Base-by-base conservation (phyloP, 1,140 invertebrate genomes). In the Drosophila sulfurigaster region DNA sequence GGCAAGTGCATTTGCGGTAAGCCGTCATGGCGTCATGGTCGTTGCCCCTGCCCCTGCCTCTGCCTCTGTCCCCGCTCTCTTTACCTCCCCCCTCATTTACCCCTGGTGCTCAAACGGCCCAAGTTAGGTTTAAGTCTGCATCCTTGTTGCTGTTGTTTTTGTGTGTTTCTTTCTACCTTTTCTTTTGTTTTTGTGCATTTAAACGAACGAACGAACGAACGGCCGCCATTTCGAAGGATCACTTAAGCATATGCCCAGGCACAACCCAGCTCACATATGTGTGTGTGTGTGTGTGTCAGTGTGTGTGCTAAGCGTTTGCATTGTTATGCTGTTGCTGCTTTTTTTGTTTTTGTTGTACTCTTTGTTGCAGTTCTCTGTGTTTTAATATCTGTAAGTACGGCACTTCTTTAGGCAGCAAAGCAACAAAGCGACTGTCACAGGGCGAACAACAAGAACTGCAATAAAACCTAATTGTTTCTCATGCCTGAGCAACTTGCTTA, bases 361-460 rank as follows among this genome's bases (percentile, higher is more conserved):
- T 79, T 62, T 68, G 35, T 75, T 82, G 20, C 20, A 25, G 20
- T 25, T 25, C 20, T 7, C 35, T 79, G 65, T 68, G 35, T 75
- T 82, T 88, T 89, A 89, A 88, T 88, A 89, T 70, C 70, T 83
- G 78, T 70, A 88, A 88, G 83, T 83, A 88, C 78, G 80, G 70
- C 75, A 88, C 85, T 89, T 88, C 74, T 75, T 78, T 51, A 77
- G 74, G 62, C 76, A 68, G 71, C 62, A 59, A 49, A 57, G 30
- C 49, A 56, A 38, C 49, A 56, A 28, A 43, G 41, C 70, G 66
- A 68, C 38, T 16, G 54, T 10, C 7, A 30, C 43, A 68, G 8
- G n/a, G 15, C 11, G 35, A 11, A 52, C 46, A 32, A 51, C 15
- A 49, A 35, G 41, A 56, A 63, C 20, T 46, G 25, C 58, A 77